phyloP scores from a whole-genome alignment of 2,888 invertebrate genomes.

The Philonicus albiceps region DNA sequence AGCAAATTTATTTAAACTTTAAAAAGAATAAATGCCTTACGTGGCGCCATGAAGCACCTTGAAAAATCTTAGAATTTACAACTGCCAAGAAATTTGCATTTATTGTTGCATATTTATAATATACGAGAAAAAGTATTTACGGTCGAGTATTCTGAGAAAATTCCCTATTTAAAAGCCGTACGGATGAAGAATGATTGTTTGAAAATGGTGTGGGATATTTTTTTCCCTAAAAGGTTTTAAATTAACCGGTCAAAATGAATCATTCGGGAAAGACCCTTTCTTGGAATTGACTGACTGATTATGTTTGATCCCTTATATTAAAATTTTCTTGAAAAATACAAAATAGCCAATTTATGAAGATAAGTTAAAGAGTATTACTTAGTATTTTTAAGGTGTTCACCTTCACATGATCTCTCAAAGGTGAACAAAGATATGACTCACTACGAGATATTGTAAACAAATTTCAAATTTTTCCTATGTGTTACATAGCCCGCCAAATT shows the following conservation, averaged over 20 bases:
- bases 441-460: background rate
- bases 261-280: background rate
- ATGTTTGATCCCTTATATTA: background rate
- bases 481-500: background rate
- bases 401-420: background rate
- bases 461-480: background rate
- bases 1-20: background rate
- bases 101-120: background rate
- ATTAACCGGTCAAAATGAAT: background rate
- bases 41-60: background rate
- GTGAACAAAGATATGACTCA: background rate
- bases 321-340: background rate
- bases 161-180: background rate
- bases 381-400: background rate
- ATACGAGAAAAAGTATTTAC: background rate
- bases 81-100: background rate
- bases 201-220: background rate
- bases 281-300: background rate
- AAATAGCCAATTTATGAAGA: background rate
- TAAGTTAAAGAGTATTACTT: background rate
- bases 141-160: background rate
- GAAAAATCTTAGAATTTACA: background rate
- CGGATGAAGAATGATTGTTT: background rate
- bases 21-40: background rate
- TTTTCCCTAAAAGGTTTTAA: background rate